Percentiles rank a stretch among this genome's conserved stretches.
Conservation (phyloP, 2,888 invertebrate genomes). For the Incurvaria masculella region DNA sequence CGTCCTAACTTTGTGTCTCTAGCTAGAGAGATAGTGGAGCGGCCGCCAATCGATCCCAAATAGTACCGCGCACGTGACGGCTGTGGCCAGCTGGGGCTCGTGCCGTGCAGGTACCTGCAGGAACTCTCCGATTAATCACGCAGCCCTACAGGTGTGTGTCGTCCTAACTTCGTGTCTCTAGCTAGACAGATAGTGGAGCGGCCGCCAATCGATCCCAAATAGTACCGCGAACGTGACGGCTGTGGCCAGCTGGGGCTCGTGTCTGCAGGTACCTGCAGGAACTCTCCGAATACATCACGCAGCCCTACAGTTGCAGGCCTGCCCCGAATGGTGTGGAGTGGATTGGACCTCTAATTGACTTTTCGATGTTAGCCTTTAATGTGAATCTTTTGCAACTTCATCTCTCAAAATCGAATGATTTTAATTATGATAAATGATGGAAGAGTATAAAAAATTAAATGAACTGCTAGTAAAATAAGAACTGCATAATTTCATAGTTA, state of each 20-base stretch:
- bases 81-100: conserved; percentile 81
- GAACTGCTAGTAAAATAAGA: too few relatives aligned
- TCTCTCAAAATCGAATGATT: too few relatives aligned
- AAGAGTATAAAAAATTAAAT: too few relatives aligned
- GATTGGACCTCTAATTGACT: too few relatives aligned
- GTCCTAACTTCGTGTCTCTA: conserved; percentile 83
- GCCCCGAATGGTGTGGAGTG: too few relatives aligned
- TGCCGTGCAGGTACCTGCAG: conserved; percentile 83
- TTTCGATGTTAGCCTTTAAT: too few relatives aligned
- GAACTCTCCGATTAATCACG: conserved; percentile 72
- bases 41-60: conserved; percentile 88
- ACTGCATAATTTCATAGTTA: too few relatives aligned
- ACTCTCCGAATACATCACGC: conserved; percentile 73
- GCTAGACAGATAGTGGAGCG: conserved; percentile 86
- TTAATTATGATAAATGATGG: too few relatives aligned
- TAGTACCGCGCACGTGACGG: conserved; percentile 90
- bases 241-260: conserved; percentile 85
- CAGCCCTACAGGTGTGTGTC: conserved; percentile 76
- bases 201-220: conserved; percentile 88
- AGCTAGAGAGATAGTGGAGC: conserved; percentile 72
- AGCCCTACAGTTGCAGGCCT: conserved; percentile 71
- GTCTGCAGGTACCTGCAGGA: conserved; percentile 84
- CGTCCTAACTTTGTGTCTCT: too few relatives aligned
- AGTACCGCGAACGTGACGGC: conserved; percentile 87
- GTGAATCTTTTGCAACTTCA: too few relatives aligned